These are phyloP conservation scores for Hyphantria cunea DNA, from an alignment of 1,140 invertebrate genomes.

Conservation along the genomic window DNA sequence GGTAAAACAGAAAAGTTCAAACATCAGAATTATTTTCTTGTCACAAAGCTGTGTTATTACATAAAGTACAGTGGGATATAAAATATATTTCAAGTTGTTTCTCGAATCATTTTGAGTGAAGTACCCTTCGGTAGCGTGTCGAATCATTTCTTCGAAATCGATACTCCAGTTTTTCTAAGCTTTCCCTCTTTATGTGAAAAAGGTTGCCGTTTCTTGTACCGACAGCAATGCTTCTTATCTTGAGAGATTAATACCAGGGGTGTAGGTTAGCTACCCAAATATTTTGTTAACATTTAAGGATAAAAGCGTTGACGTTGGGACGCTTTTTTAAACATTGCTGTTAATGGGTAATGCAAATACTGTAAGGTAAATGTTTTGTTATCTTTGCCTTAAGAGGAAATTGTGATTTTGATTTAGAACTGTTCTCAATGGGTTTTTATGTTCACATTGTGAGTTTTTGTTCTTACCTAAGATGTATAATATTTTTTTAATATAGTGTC, in stretches of 20 bases:
- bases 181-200: slow-evolving; percentile 11
- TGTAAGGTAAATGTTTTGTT: background rate
- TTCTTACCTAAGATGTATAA: too few relatives aligned
- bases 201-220: slow-evolving; percentile 34
- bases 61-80: slow-evolving; percentile 27
- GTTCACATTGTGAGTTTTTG: too few relatives aligned
- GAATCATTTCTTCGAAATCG: slow-evolving; percentile 38
- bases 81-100: slow-evolving; percentile 32
- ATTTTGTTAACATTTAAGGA: slow-evolving; percentile 27
- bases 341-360: slow-evolving; percentile 10
- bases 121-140: slow-evolving; percentile 24
- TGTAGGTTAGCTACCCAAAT: slow-evolving; percentile 22
- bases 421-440: too few relatives aligned
- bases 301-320: slow-evolving; percentile 12
- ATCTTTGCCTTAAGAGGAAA: background rate
- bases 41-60: slow-evolving; percentile 23
- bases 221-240: slow-evolving; percentile 40
- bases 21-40: slow-evolving; percentile 7
- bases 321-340: background rate
- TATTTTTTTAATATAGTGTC: too few relatives aligned
- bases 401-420: too few relatives aligned
- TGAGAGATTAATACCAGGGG: slow-evolving; percentile 39
- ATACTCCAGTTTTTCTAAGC: slow-evolving; percentile 43
- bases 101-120: slow-evolving; percentile 30
- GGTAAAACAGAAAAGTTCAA: background rate